Conservation (phyloP, 2,113 vertebrate species). For the Bombycilla garrulus region DNA sequence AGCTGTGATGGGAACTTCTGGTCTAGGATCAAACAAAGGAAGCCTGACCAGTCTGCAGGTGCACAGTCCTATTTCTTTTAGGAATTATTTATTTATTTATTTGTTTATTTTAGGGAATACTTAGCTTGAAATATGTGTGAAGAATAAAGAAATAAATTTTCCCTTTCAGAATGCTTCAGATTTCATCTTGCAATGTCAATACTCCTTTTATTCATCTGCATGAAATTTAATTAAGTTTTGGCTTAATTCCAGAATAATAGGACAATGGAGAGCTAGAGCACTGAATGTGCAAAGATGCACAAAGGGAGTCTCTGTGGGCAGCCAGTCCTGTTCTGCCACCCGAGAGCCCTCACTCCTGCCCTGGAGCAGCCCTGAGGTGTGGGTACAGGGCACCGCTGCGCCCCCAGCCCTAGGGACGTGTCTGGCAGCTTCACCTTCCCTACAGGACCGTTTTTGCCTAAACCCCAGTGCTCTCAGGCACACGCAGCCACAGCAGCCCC, state of each 20-base stretch:
- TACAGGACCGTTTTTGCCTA: not conserved
- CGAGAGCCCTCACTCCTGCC: not conserved
- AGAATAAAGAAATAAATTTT: not conserved
- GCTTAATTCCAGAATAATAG: not conserved
- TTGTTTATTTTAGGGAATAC: not conserved
- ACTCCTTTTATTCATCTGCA: not conserved
- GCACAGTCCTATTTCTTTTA: not conserved
- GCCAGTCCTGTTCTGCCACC: not conserved
- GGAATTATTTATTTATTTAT: not conserved
- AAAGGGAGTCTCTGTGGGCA: not conserved
- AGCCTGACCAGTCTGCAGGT: not conserved
- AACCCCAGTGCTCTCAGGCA: accelerated
- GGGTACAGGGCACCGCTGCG: accelerated
- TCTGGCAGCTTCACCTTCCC: not conserved
- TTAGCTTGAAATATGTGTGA: not conserved
- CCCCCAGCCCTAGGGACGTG: not conserved
- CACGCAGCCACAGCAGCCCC: accelerated
- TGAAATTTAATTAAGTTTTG: not conserved
- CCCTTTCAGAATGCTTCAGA: not conserved
- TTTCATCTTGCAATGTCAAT: not conserved
- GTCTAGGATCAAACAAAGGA: not conserved
- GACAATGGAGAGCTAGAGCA: not conserved
- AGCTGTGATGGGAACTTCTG: not conserved
- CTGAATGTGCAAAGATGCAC: accelerated
- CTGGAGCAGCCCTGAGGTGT: accelerated